phyloP scores from a whole-genome alignment of 2,113 vertebrate species.

The Micromys minutus region DNA sequence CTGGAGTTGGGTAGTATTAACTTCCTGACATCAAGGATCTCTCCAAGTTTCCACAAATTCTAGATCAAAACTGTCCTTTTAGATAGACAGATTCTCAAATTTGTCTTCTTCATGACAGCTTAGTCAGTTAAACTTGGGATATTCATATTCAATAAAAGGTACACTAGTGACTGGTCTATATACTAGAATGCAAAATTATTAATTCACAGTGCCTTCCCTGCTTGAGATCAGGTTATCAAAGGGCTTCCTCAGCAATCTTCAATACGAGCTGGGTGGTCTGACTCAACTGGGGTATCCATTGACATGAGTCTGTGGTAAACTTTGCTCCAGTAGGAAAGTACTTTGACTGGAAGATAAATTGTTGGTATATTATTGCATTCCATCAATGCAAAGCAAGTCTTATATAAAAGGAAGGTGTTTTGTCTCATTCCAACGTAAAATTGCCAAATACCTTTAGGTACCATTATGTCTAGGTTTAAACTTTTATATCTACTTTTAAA shows the following conservation, averaged over 20 bases:
- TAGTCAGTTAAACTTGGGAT: not conserved
- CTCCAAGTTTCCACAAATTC: not conserved
- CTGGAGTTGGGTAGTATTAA: not conserved
- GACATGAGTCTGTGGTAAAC: not conserved
- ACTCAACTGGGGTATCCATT: not conserved
- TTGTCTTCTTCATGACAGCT: not conserved
- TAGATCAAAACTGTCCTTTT: not conserved
- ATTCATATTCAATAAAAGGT: not conserved
- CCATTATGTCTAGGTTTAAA: slow-evolving; percentile 49
- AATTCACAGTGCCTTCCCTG: not conserved
- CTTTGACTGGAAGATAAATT: not conserved
- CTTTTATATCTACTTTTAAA: slow-evolving; percentile 50
- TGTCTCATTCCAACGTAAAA: slow-evolving; percentile 67
- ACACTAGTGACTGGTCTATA: not conserved
- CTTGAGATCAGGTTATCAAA: not conserved
- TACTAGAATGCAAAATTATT: not conserved
- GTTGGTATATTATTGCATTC: slow-evolving; percentile 38
- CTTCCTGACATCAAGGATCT: not conserved
- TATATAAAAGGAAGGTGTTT: slow-evolving; percentile 26
- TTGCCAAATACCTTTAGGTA: slow-evolving; percentile 10
- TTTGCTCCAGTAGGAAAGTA: not conserved
- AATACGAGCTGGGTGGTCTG: not conserved
- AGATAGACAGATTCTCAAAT: not conserved
- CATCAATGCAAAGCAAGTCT: slow-evolving; percentile 39
- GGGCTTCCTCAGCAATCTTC: not conserved